These are phyloP conservation scores for Leucopternis melanops DNA, from an alignment of 2,113 vertebrate genomes.

Conservation along the genomic window DNA sequence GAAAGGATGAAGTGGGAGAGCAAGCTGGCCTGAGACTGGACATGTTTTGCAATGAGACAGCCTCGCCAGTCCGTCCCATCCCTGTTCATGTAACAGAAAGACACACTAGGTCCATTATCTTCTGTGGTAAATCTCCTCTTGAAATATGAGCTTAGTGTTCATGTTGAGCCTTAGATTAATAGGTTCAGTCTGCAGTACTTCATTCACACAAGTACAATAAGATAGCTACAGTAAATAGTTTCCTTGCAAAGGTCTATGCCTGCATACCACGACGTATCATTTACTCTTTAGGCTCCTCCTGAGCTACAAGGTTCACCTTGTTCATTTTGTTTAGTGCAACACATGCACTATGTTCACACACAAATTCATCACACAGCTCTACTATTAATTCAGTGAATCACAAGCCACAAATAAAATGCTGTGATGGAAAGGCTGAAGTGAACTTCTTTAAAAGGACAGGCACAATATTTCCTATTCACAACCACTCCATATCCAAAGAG, in stretches of 20 bases:
- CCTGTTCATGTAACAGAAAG: neutral
- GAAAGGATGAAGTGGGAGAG: neutral
- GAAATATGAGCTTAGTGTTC: neutral
- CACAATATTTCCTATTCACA: neutral
- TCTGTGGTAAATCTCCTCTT: neutral
- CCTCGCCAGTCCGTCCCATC: accelerated
- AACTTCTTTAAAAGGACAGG: neutral
- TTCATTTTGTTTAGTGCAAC: neutral
- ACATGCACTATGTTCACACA: neutral
- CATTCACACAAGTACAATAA: neutral
- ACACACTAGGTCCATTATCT: neutral
- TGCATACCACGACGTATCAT: neutral
- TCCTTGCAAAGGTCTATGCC: neutral
- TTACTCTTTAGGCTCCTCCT: neutral
- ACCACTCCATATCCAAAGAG: neutral
- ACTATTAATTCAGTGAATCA: neutral
- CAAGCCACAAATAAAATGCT: neutral
- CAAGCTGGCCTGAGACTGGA: neutral
- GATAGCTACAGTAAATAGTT: neutral
- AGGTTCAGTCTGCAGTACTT: neutral
- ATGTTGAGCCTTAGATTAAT: neutral
- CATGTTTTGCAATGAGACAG: neutral
- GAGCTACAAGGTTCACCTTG: neutral
- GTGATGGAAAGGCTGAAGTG: neutral
- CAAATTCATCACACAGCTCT: neutral